A percentile compares a stretch with the other conserved stretches of the same genome.
These are phyloP conservation scores for Trachymyrmex septentrionalis DNA, from an alignment of 1,140 invertebrate genomes.

Conservation along the genomic window DNA sequence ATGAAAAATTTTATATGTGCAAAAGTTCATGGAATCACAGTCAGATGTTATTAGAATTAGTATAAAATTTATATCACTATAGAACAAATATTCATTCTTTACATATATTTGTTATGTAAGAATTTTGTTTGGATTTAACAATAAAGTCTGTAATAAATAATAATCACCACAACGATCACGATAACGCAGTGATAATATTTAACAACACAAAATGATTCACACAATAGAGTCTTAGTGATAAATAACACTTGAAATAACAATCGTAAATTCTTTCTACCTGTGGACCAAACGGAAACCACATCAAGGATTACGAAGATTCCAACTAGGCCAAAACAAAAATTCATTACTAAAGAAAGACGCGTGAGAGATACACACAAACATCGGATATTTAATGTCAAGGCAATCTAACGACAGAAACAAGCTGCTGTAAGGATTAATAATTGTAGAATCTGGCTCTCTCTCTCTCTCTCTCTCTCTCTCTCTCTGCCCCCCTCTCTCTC, in stretches of 20 bases:
- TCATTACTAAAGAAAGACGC: conserved; percentile 3
- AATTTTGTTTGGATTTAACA: too few species aligned
- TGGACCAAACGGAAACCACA: background rate
- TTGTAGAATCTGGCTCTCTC: background rate
- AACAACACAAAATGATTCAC: background rate
- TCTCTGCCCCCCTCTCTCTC: too few species aligned
- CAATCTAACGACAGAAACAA: background rate
- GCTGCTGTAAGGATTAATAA: background rate
- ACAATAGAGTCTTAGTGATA: background rate
- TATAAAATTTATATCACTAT: too few species aligned
- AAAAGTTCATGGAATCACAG: too few species aligned
- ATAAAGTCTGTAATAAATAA: too few species aligned
- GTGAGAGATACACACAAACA: too few species aligned
- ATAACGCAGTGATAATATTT: too few species aligned
- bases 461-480: conserved; percentile 8
- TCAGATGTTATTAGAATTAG: too few species aligned
- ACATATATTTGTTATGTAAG: too few species aligned
- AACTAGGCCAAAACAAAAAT: background rate
- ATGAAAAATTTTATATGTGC: too few species aligned
- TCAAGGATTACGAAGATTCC: background rate
- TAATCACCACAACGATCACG: too few species aligned
- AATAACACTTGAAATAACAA: background rate
- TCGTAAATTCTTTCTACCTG: background rate
- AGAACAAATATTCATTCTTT: too few species aligned
- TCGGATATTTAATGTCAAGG: background rate